A percentile compares a stretch with the other conserved stretches of the same genome.
Evolutionary conservation across 2,797 vertebrate genomes (phyloP).

Genomic region (Heteromormyrus szaboi): DNA sequence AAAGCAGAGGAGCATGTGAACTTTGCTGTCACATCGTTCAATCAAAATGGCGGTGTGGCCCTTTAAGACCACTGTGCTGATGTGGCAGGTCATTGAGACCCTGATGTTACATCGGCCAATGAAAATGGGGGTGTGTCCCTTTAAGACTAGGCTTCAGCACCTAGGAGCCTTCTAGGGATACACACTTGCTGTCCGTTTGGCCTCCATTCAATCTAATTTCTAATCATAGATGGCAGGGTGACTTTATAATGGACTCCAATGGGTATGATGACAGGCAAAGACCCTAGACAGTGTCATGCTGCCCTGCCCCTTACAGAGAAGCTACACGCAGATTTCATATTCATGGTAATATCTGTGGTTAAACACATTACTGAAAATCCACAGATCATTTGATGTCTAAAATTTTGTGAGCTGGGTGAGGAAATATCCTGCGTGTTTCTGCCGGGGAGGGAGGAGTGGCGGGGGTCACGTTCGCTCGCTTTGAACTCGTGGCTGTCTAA

Average conservation of each 20-base stretch:
- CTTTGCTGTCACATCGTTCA: not conserved
- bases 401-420: not conserved
- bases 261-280: not conserved
- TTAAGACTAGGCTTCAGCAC: not conserved
- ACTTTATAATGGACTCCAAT: not conserved
- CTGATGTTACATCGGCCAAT: not conserved
- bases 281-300: not conserved
- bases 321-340: not conserved
- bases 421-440: not conserved
- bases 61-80: not conserved
- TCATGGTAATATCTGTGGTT: not conserved
- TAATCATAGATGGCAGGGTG: not conserved
- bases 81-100: not conserved
- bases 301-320: not conserved
- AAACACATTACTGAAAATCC: not conserved
- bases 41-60: not conserved
- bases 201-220: slow-evolving; percentile 12
- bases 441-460: not conserved
- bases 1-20: not conserved
- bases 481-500: not conserved
- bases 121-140: not conserved
- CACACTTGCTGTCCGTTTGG: not conserved
- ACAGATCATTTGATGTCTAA: not conserved
- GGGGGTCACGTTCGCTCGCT: not conserved
- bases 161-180: not conserved